A percentile compares a stretch with the other conserved stretches of the same genome.
Evolutionary conservation across 1,140 invertebrate genomes (phyloP).

Genomic region (Phymorhynchus buccinoides): DNA sequence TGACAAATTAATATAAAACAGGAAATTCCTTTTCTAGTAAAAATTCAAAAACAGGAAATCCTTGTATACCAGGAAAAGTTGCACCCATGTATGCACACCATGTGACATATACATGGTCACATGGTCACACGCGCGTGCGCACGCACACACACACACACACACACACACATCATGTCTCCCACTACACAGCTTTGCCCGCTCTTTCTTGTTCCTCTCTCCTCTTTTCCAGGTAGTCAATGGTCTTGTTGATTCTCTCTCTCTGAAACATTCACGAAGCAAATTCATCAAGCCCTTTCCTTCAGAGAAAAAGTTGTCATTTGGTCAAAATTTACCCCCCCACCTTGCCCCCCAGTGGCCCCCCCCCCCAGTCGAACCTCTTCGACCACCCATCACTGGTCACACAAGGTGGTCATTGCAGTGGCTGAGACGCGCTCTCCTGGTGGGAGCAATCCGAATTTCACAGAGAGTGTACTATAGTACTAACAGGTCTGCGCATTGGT

Average conservation of each 20-base stretch:
- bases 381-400: not conserved
- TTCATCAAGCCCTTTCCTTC: not conserved
- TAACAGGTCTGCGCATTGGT: not conserved
- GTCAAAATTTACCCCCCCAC: too few relatives aligned
- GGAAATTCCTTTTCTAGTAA: too few relatives aligned
- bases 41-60: too few relatives aligned
- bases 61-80: too few relatives aligned
- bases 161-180: not conserved
- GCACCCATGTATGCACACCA: too few relatives aligned
- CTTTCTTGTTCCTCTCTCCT: conserved; percentile 29
- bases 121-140: not conserved
- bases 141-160: not conserved
- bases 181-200: not conserved
- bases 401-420: not conserved
- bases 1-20: too few relatives aligned
- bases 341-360: not conserved
- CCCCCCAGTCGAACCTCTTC: not conserved
- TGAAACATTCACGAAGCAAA: conserved; percentile 18
- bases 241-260: conserved; percentile 35
- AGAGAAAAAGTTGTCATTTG: too few relatives aligned
- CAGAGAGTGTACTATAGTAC: too few relatives aligned
- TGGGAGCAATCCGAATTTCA: too few relatives aligned
- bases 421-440: not conserved
- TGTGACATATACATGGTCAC: too few relatives aligned
- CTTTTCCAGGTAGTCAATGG: conserved; percentile 41